Conservation (phyloP, 2,113 vertebrate species). For the Misgurnus mizolepis region DNA sequence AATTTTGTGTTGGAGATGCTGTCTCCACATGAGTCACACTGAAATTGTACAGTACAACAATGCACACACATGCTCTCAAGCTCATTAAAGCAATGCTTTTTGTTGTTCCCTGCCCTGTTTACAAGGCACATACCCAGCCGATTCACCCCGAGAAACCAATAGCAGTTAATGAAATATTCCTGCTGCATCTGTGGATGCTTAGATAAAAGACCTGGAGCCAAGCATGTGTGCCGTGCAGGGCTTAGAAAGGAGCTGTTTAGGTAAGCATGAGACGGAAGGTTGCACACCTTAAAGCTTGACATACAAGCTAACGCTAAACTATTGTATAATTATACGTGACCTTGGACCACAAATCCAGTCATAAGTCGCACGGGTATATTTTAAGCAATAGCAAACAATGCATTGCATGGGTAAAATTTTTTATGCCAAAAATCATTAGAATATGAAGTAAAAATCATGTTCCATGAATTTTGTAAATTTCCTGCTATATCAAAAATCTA, state of each 20-base stretch:
- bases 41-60: background rate
- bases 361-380: no score
- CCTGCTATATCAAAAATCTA: no score
- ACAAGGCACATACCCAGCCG: slow-evolving; percentile 35
- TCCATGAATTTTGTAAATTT: no score
- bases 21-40: background rate
- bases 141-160: slow-evolving; percentile 34
- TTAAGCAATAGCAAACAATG: no score
- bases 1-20: background rate
- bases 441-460: no score
- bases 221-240: background rate
- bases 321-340: no score
- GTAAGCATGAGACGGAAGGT: no score
- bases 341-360: no score
- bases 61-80: background rate
- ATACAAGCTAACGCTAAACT: no score
- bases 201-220: slow-evolving; percentile 34
- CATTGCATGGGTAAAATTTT: no score
- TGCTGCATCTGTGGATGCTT: slow-evolving; percentile 45
- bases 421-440: no score
- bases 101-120: slow-evolving; percentile 44
- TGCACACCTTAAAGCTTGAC: background rate
- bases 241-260: slow-evolving; percentile 1
- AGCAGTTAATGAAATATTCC: slow-evolving; percentile 46
- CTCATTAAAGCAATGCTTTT: slow-evolving; percentile 47